Evolutionary conservation across 2,797 vertebrate genomes (phyloP).

Genomic region (Monodelphis domestica): DNA sequence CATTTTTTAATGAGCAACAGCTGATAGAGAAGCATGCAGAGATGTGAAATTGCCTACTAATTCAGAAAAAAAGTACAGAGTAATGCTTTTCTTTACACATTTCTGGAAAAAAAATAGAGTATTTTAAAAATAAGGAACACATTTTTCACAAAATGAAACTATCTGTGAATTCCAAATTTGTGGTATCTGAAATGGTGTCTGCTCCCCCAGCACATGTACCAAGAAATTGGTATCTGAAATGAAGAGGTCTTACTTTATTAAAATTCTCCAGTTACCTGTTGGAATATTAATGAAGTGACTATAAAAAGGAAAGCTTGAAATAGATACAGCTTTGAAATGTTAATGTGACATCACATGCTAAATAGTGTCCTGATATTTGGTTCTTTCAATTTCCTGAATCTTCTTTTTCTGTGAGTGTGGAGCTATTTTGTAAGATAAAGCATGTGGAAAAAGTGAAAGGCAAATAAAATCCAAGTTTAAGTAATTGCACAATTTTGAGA

Average conservation of each 20-base stretch:
- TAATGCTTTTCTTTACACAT: neutral
- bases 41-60: too few relatives aligned
- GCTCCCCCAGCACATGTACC: neutral
- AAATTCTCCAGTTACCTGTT: neutral
- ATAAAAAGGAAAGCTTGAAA: neutral
- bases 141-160: neutral
- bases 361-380: neutral
- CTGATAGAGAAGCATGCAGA: too few relatives aligned
- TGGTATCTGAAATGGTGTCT: neutral
- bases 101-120: neutral
- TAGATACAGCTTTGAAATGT: neutral
- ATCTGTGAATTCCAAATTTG: neutral
- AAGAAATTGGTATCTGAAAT: neutral
- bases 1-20: neutral
- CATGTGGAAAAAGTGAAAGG: neutral
- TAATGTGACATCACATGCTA: neutral
- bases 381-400: neutral
- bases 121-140: neutral
- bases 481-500: neutral
- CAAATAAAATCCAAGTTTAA: neutral
- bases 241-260: neutral
- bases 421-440: neutral
- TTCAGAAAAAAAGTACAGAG: neutral
- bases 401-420: neutral
- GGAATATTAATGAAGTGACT: neutral